Evolutionary conservation across 2,113 vertebrate species (phyloP), one percentile per base, ranked within the genome.

Genomic region (Verasper variegatus): DNA sequence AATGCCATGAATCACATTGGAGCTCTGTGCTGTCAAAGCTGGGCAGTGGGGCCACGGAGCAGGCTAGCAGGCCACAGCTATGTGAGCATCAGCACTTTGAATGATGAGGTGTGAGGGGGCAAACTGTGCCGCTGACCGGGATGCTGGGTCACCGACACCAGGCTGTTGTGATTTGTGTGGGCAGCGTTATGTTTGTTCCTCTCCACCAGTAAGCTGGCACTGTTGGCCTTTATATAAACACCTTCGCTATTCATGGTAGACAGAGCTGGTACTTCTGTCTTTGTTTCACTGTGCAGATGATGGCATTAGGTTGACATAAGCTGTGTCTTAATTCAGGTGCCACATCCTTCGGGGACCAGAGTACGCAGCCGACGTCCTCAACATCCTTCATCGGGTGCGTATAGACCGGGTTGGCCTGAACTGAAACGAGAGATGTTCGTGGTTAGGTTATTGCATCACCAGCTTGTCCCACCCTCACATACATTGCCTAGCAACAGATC

Each of bases 1-100:
- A 92, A 89, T 64, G 81, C 87, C 84, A 86, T 87, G 91, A 92
- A 91, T 92, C 89, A 84, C 59, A 70, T 59, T 64, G 76, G 89
- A 88, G 57, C 76, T 74, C 83, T 80, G 80, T 71, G 82, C 57
- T 78, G 68, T 70, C 69, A 20, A 54, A 71, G 67, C 68, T 60
- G 60, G 63, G 24, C 80, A 40, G 70, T n/a, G 56, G 49, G 66
- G 72, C 40, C 51, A 61, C 55, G 55, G 63, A 76, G 59, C 59
- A 68, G 66, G 60, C 40, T 52, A 66, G 68, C 54, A 27, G 68
- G 69, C 60, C 57, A 35, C n/a, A 37, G 71, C 82, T 59, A 49
- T 68, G 70, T 60, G 74, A 83, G 71, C 0, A 2, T 87, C 77
- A 78, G 61, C 3, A 24, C 69, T 72, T 23, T 65, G 64, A 71